These are phyloP conservation scores for Platygyra sinensis DNA, from an alignment of 64 coral and sea anemone species.

Conservation along the genomic window DNA sequence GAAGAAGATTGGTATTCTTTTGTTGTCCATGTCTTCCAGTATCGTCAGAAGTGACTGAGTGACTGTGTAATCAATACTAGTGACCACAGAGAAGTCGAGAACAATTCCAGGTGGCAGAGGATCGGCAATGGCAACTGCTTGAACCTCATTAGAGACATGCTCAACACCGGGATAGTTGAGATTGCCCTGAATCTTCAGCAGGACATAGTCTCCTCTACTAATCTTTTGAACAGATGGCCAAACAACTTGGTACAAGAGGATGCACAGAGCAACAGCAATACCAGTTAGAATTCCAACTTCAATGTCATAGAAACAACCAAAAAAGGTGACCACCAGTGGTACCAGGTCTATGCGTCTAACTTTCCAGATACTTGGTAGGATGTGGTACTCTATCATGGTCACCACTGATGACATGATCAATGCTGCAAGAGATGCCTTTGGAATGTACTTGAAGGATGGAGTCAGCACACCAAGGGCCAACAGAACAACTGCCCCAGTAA, in stretches of 20 bases:
- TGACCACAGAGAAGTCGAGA: conserved; percentile 70
- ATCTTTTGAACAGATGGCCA: conserved; percentile 53
- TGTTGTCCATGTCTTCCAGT: conserved; percentile 74
- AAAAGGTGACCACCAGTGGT: conserved; percentile 81
- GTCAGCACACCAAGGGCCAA: conserved; percentile 86
- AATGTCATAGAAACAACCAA: conserved; percentile 94
- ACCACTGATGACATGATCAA: conserved; percentile 92
- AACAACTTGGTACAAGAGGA: conserved; percentile 73
- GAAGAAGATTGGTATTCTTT: conserved; percentile 69
- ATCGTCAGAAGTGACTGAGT: conserved; percentile 81
- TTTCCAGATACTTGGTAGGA: conserved; percentile 87
- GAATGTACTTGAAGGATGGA: conserved; percentile 95
- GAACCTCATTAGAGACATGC: conserved; percentile 57
- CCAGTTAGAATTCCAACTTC: conserved; percentile 88
- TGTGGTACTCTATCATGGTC: conserved; percentile 88
- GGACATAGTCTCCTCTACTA: conserved; percentile 34
- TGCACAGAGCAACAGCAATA: conserved; percentile 67
- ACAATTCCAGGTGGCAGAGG: conserved; percentile 64
- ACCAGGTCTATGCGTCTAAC: conserved; percentile 85
- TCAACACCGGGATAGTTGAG: conserved; percentile 83
- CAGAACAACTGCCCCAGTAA: conserved; percentile 90
- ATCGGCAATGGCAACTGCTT: conserved; percentile 41
- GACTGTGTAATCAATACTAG: conserved; percentile 88
- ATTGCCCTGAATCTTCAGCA: conserved; percentile 78
- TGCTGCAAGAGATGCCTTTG: conserved; percentile 88